Percentiles rank a stretch among this genome's conserved stretches.
Conservation (phyloP, 2,888 invertebrate genomes). For the Drosophila yooni region DNA sequence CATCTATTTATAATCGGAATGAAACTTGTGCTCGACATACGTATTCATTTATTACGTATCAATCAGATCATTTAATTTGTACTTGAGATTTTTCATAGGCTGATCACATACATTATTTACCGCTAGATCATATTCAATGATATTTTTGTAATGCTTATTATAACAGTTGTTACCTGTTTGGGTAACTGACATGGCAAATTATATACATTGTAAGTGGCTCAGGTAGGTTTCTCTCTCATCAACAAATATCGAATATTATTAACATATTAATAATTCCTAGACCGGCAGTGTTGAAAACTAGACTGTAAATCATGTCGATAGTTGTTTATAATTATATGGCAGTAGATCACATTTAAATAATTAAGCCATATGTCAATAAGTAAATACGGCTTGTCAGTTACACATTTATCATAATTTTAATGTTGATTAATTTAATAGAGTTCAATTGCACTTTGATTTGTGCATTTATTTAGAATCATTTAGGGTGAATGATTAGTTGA, state of each 20-base stretch:
- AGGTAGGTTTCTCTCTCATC: background rate
- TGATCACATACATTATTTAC: background rate
- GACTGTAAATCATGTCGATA: constrained; percentile 3
- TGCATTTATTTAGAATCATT: background rate
- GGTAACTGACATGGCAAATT: background rate
- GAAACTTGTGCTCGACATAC: background rate
- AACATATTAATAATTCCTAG: background rate
- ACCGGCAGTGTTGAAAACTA: constrained; percentile 6
- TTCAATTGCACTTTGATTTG: background rate
- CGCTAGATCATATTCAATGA: constrained; percentile 3
- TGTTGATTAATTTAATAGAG: background rate
- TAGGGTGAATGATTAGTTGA: constrained; percentile 62
- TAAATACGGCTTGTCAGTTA: constrained; percentile 24
- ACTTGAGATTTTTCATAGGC: constrained; percentile 5
- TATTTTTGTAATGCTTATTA: background rate
- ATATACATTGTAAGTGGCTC: background rate
- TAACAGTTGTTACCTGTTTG: background rate
- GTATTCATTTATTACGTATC: background rate
- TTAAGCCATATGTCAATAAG: constrained; percentile 2
- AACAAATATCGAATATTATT: constrained; percentile 10
- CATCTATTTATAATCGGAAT: background rate
- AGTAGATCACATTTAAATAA: constrained; percentile 7
- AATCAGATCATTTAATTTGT: background rate
- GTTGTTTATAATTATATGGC: constrained; percentile 8
- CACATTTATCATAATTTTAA: constrained; percentile 14